A percentile compares a stretch with the other conserved stretches of the same genome.
These are phyloP conservation scores for Daphoenositta chrysoptera DNA, from an alignment of 2,113 vertebrate species.

Conservation along the genomic window DNA sequence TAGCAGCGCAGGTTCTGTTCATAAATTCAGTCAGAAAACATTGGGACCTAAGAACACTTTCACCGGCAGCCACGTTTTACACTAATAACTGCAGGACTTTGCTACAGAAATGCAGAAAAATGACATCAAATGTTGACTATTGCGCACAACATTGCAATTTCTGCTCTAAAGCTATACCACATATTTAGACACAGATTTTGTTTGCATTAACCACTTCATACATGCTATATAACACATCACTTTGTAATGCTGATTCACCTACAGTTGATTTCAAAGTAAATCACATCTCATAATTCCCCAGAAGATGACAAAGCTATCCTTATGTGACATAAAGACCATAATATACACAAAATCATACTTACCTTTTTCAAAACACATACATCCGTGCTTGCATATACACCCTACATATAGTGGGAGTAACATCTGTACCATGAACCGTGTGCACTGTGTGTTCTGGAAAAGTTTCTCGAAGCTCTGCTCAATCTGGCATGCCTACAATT, in stretches of 20 bases:
- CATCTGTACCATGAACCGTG: not conserved
- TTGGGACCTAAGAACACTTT: not conserved
- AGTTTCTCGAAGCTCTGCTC: not conserved
- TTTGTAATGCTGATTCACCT: not conserved
- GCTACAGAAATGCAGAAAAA: not conserved
- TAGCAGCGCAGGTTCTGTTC: not conserved
- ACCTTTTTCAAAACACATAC: not conserved
- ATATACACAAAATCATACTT: not conserved
- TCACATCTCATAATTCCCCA: not conserved
- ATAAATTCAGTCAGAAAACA: slow-evolving; percentile 17
- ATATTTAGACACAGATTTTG: not conserved
- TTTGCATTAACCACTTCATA: not conserved
- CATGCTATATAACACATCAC: not conserved
- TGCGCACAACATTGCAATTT: not conserved
- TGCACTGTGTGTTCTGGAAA: not conserved
- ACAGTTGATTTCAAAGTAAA: not conserved
- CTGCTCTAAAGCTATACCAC: not conserved
- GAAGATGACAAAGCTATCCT: not conserved
- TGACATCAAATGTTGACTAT: not conserved
- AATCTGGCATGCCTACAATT: not conserved
- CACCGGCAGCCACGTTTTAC: not conserved
- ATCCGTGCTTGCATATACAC: not conserved
- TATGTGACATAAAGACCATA: not conserved
- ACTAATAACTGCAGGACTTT: not conserved
- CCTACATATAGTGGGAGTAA: fast-evolving